Conservation (phyloP, 1,140 invertebrate genomes). For the Spodoptera frugiperda region DNA sequence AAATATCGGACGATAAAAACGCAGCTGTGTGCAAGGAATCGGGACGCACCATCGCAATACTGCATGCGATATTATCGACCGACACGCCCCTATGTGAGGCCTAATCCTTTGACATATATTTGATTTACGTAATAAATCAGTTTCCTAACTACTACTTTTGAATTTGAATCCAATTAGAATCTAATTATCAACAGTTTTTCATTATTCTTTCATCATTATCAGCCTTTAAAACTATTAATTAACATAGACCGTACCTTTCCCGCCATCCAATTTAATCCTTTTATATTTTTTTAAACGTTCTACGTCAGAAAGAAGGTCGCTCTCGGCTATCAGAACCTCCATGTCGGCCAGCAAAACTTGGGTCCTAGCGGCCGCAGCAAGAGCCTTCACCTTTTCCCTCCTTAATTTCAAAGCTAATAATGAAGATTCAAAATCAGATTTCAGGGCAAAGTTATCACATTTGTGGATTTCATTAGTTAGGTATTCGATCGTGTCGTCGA, state of each 20-base stretch:
- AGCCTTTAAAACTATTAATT: neutral
- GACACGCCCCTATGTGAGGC: too few relatives aligned
- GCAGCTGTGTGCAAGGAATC: too few relatives aligned
- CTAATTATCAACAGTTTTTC: too few relatives aligned
- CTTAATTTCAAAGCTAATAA: neutral
- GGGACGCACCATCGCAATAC: too few relatives aligned
- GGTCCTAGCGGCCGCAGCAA: neutral
- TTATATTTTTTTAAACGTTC: neutral
- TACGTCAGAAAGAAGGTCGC: neutral
- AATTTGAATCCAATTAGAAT: too few relatives aligned
- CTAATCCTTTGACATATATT: too few relatives aligned
- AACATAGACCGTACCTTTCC: neutral
- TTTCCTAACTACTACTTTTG: too few relatives aligned
- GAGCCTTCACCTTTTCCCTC: conserved; percentile 16
- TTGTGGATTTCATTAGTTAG: neutral
- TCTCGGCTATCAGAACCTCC: neutral
- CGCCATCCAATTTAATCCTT: neutral
- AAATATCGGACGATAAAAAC: too few relatives aligned
- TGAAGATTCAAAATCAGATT: neutral
- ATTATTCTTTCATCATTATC: neutral
- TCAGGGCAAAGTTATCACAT: neutral
- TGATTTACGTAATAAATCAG: too few relatives aligned
- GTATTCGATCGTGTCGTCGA: neutral
- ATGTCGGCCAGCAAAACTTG: neutral
- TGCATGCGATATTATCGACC: too few relatives aligned